Evolutionary conservation across 2,113 vertebrate genomes (phyloP).

Genomic region (Craseonycteris thonglongyai): DNA sequence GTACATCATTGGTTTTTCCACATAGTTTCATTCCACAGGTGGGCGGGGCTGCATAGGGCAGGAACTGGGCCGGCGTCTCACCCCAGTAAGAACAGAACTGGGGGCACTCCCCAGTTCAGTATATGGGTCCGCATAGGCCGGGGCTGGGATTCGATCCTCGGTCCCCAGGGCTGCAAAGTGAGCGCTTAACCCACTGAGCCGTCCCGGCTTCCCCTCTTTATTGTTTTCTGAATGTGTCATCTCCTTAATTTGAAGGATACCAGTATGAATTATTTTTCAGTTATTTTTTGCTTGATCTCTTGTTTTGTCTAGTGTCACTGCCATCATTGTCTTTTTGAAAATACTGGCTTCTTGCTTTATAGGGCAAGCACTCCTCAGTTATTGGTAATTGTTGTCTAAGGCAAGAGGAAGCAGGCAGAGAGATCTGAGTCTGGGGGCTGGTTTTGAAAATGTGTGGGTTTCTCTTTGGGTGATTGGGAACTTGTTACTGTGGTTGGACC

Average conservation of each 20-base stretch:
- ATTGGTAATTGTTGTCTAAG: neutral
- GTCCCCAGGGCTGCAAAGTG: too few species aligned
- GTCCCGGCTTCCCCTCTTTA: too few species aligned
- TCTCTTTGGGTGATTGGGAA: neutral
- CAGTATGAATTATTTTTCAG: neutral
- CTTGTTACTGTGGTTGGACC: neutral
- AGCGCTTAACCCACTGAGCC: too few species aligned
- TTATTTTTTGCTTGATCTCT: neutral
- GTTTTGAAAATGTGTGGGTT: neutral
- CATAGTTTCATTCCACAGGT: too few species aligned
- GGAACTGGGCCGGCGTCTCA: too few species aligned
- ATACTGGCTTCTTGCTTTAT: neutral
- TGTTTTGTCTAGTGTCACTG: neutral
- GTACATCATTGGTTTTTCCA: too few species aligned
- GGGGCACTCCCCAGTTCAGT: too few species aligned
- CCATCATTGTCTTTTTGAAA: neutral
- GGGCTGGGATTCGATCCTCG: too few species aligned
- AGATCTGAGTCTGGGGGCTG: neutral
- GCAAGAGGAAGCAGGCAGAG: neutral
- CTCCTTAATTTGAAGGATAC: neutral
- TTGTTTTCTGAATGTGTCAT: neutral
- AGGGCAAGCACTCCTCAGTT: neutral
- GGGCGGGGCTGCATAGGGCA: too few species aligned
- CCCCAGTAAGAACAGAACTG: too few species aligned
- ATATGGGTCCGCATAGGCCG: too few species aligned